A percentile compares a stretch with the other conserved stretches of the same genome.
These are phyloP conservation scores for Trichonephila inaurata DNA, from an alignment of 1,140 invertebrate species.

Conservation along the genomic window DNA sequence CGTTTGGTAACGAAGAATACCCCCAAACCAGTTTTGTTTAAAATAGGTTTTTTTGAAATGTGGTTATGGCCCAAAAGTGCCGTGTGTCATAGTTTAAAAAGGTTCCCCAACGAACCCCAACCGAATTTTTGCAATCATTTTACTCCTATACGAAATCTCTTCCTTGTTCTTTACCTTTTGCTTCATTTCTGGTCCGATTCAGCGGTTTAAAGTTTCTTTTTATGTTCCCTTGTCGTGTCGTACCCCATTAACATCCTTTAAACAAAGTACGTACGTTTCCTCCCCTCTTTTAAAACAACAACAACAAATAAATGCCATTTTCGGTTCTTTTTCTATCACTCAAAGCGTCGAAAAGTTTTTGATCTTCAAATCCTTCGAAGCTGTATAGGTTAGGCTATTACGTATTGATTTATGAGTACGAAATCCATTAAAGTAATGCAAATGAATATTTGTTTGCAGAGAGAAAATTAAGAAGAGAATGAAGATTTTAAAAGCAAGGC, in stretches of 20 bases:
- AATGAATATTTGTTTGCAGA: not conserved
- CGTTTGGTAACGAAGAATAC: conserved; percentile 48
- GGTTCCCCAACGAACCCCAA: not conserved
- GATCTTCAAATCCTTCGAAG: not conserved
- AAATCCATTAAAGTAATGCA: conserved; percentile 16
- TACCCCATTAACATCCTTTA: conserved; percentile 43
- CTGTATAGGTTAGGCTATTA: not conserved
- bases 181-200: conserved; percentile 43
- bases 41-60: conserved; percentile 57
- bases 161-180: conserved; percentile 39
- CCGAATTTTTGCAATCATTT: conserved; percentile 47
- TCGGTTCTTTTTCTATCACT: conserved; percentile 14
- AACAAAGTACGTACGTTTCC: not conserved
- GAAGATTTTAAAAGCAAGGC: no score
- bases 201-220: conserved; percentile 37
- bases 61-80: conserved; percentile 59
- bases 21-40: not conserved
- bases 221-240: conserved; percentile 49
- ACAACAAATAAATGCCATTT: not conserved
- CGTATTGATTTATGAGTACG: not conserved
- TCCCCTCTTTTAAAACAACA: not conserved
- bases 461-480: not conserved
- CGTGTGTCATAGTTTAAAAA: conserved; percentile 34
- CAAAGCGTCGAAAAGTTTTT: not conserved
- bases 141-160: conserved; percentile 1